A percentile compares a stretch with the other conserved stretches of the same genome.
These are phyloP conservation scores for Eupelmus urozonus DNA, from an alignment of 2,888 invertebrate species.

Conservation along the genomic window DNA sequence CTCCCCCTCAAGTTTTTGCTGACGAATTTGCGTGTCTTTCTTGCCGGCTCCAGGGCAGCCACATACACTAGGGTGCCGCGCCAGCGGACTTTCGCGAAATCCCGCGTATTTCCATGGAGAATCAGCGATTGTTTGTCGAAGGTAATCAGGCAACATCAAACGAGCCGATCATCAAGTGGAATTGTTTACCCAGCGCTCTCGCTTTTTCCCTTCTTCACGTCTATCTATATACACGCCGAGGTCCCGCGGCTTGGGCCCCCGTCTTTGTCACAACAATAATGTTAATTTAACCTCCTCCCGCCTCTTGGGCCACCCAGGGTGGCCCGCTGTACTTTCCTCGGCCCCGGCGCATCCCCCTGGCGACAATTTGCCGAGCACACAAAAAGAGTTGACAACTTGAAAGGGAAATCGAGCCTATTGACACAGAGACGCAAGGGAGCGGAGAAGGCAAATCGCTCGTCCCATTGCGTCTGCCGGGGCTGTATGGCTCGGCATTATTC, in stretches of 20 bases:
- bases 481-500: conserved; percentile 9
- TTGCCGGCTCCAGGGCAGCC: not conserved
- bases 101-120: conserved; percentile 66
- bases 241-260: conserved; percentile 65
- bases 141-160: conserved; percentile 77
- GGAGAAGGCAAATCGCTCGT: conserved; percentile 27
- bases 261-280: conserved; percentile 77
- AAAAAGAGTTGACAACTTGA: conserved; percentile 78
- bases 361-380: conserved; percentile 76
- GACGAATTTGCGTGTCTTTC: conserved; percentile 33
- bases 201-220: conserved; percentile 61
- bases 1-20: conserved; percentile 7
- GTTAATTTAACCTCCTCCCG: conserved; percentile 73
- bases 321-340: conserved; percentile 54
- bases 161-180: conserved; percentile 77
- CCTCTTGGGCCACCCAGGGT: conserved; percentile 34
- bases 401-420: conserved; percentile 78
- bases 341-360: conserved; percentile 64
- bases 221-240: conserved; percentile 51
- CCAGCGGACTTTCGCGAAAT: conserved; percentile 40
- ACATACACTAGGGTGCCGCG: too few species aligned
- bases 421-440: conserved; percentile 67
- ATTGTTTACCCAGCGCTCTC: conserved; percentile 74
- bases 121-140: conserved; percentile 76
- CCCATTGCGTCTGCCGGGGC: conserved; percentile 8